A percentile compares a stretch with the other conserved stretches of the same genome.
Conservation (phyloP, 2,113 vertebrate species). For the Columbina picui region DNA sequence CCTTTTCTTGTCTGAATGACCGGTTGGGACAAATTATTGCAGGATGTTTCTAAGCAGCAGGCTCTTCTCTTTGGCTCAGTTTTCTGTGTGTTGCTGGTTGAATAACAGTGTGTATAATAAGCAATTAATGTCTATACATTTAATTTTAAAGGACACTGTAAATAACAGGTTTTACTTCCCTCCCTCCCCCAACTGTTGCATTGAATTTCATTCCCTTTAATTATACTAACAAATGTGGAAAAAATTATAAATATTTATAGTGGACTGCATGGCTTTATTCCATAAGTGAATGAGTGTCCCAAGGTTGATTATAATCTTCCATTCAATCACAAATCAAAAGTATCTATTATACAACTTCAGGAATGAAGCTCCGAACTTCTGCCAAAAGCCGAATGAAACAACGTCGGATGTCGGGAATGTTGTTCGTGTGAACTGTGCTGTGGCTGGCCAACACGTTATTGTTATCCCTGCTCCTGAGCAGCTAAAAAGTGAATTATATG, state of each 20-base stretch:
- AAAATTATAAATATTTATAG: slow-evolving; percentile 68
- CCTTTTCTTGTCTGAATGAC: slow-evolving; percentile 14
- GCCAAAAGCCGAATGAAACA: slow-evolving; percentile 37
- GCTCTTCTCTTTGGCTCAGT: slow-evolving; percentile 31
- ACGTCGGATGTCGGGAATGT: neutral
- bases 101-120: slow-evolving; percentile 55
- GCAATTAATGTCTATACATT: slow-evolving; percentile 62
- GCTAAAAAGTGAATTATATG: slow-evolving; percentile 25
- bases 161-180: slow-evolving; percentile 63
- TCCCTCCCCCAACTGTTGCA: slow-evolving; percentile 65
- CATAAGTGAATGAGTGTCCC: slow-evolving; percentile 25
- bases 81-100: slow-evolving; percentile 30
- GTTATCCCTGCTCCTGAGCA: neutral
- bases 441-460: neutral
- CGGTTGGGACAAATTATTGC: slow-evolving; percentile 10
- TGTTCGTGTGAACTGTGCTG: neutral
- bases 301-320: slow-evolving; percentile 56
- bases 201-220: slow-evolving; percentile 63
- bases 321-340: slow-evolving; percentile 56
- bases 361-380: slow-evolving; percentile 47
- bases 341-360: slow-evolving; percentile 43
- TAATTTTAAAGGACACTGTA: slow-evolving; percentile 64
- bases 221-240: slow-evolving; percentile 66
- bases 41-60: slow-evolving; percentile 28
- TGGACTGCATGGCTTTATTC: slow-evolving; percentile 52